These are phyloP conservation scores for Dasypus novemcinctus DNA, from an alignment of 2,113 vertebrate species.

Conservation along the genomic window DNA sequence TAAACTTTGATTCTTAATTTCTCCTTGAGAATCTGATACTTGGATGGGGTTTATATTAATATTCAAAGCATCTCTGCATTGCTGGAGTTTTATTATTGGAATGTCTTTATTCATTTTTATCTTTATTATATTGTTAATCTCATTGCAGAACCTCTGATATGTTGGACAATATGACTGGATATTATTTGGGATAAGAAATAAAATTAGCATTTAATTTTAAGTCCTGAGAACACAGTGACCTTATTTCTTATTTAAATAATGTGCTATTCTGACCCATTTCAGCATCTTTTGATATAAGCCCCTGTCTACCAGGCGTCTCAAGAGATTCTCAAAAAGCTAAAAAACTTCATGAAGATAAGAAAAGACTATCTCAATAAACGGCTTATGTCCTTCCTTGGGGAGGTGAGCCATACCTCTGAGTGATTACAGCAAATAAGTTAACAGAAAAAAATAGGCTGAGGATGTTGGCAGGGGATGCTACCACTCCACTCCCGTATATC, in stretches of 20 bases:
- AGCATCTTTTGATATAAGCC: background rate
- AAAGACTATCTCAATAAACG: background rate
- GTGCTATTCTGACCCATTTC: background rate
- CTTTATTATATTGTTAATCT: background rate
- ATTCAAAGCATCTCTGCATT: background rate
- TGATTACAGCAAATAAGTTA: background rate
- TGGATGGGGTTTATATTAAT: conserved; percentile 16
- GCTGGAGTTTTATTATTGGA: conserved; percentile 15
- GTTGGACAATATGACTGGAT: background rate
- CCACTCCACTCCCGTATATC: background rate
- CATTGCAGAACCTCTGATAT: background rate
- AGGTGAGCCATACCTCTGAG: background rate
- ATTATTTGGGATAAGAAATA: background rate
- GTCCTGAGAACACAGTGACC: background rate
- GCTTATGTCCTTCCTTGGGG: background rate
- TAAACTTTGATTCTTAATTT: conserved; percentile 67
- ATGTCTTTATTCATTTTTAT: conserved; percentile 23
- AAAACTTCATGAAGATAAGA: background rate
- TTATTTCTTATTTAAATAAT: conserved; percentile 4
- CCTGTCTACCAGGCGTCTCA: background rate
- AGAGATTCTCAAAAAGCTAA: background rate
- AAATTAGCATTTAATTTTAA: conserved; percentile 26
- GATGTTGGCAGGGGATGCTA: background rate
- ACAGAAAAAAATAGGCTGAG: background rate
- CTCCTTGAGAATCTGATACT: conserved; percentile 50